phyloP scores from a whole-genome alignment of 37 sponge, comb jelly and placozoan genomes.

The Mnemiopsis leidyi region DNA sequence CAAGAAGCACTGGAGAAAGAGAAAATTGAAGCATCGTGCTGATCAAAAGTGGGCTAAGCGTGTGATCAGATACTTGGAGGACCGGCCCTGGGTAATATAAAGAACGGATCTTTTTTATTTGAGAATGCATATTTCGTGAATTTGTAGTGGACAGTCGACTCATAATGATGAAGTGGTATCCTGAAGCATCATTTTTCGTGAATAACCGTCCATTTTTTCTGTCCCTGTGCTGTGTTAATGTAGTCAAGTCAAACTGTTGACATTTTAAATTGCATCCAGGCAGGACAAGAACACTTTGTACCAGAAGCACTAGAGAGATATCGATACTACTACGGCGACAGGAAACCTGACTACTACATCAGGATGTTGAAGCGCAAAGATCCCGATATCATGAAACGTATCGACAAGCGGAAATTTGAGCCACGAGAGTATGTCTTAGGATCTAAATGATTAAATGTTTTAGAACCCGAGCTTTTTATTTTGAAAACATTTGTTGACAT shows the following conservation, averaged over 20 bases:
- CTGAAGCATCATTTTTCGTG: too few relatives aligned
- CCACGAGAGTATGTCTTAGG: constrained; percentile 16
- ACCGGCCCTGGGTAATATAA: constrained; percentile 47
- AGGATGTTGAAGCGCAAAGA: neutral
- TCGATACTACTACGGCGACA: constrained; percentile 13
- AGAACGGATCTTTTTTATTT: too few relatives aligned
- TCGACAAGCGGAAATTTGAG: neutral
- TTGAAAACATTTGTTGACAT: neutral
- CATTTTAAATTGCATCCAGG: too few relatives aligned
- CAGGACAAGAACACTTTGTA: constrained; percentile 18
- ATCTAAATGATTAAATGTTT: neutral
- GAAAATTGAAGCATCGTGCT: neutral
- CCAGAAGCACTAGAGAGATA: constrained; percentile 12
- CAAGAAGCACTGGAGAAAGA: constrained; percentile 35
- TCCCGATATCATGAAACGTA: constrained; percentile 3
- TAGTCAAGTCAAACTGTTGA: too few relatives aligned
- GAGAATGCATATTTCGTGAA: too few relatives aligned
- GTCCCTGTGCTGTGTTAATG: too few relatives aligned
- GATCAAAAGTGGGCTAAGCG: constrained; percentile 64
- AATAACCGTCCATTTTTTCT: too few relatives aligned
- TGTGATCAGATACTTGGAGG: neutral
- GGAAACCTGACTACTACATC: constrained; percentile 55
- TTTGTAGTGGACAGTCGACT: too few relatives aligned
- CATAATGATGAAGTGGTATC: too few relatives aligned
- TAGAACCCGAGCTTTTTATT: neutral